Percentiles rank a stretch among this genome's conserved stretches.
These are phyloP conservation scores for Pteronotus mesoamericanus DNA, from an alignment of 2,797 vertebrate genomes.

Conservation along the genomic window DNA sequence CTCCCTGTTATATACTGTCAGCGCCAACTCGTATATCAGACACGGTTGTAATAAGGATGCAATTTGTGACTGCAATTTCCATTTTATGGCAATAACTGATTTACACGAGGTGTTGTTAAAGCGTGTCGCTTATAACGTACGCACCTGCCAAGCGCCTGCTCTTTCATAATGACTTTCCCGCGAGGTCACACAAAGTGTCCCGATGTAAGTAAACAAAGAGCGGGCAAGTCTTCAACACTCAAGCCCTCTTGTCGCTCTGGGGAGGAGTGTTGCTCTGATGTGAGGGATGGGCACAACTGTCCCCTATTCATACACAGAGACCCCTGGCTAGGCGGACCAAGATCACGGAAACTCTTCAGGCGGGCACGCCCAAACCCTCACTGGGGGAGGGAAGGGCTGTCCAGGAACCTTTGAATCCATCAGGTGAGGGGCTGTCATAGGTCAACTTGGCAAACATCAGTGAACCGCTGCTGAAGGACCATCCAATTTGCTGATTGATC, in stretches of 20 bases:
- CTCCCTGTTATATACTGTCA: slow-evolving; percentile 47
- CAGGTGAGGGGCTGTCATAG: accelerated
- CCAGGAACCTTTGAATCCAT: neutral
- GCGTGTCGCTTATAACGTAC: slow-evolving; percentile 40
- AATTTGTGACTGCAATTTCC: slow-evolving; percentile 70
- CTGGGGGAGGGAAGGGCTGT: accelerated
- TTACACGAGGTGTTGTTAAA: slow-evolving; percentile 68
- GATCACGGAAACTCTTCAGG: too few species aligned
- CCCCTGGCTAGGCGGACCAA: too few species aligned
- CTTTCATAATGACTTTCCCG: slow-evolving; percentile 53
- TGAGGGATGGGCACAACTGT: neutral
- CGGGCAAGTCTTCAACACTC: neutral
- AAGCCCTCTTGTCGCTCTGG: neutral
- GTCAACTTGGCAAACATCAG: neutral
- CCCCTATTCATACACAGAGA: neutral
- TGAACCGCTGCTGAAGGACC: neutral
- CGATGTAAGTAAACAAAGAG: slow-evolving; percentile 19
- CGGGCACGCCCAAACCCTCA: neutral
- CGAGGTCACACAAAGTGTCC: slow-evolving; percentile 54
- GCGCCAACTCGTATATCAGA: slow-evolving; percentile 48
- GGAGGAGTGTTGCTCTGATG: neutral
- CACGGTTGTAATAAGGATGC: slow-evolving; percentile 51
- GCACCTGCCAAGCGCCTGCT: slow-evolving; percentile 44
- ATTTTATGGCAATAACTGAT: slow-evolving; percentile 65
- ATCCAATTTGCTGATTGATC: neutral